Evolutionary conservation across 1,140 invertebrate genomes (phyloP).

Genomic region (Drosophila simulans): DNA sequence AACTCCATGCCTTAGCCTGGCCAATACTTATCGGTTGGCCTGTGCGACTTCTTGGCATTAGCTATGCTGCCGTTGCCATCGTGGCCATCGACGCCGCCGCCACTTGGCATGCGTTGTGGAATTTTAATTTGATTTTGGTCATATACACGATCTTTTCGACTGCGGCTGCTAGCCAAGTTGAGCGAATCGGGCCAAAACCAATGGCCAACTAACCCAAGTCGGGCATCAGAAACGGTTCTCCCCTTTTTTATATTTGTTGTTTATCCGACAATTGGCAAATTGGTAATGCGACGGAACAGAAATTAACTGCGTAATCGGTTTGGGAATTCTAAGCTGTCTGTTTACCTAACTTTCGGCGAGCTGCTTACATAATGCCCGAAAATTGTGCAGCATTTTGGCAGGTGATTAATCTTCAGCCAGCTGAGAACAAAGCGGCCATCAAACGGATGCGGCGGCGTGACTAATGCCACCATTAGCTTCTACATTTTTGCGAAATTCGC

Average conservation of each 20-base stretch:
- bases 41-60: constrained; percentile 77
- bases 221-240: constrained; percentile 42
- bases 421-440: constrained; percentile 27
- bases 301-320: constrained; percentile 19
- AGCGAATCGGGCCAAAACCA: constrained; percentile 56
- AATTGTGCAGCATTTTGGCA: constrained; percentile 54
- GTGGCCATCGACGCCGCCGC: constrained; percentile 19
- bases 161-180: constrained; percentile 45
- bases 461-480: constrained; percentile 74
- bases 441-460: constrained; percentile 55
- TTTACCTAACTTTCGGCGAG: constrained; percentile 15
- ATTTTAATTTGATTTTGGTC: constrained; percentile 82
- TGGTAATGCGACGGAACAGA: constrained; percentile 14
- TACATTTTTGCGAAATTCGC: constrained; percentile 64
- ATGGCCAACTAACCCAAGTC: constrained; percentile 30
- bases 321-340: constrained; percentile 40
- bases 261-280: constrained; percentile 38
- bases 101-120: constrained; percentile 78
- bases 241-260: not conserved
- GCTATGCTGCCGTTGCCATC: constrained; percentile 52
- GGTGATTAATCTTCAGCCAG: constrained; percentile 52
- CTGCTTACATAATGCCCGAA: constrained; percentile 56
- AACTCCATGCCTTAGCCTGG: constrained; percentile 20
- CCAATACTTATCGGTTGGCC: constrained; percentile 47
- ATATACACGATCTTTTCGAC: constrained; percentile 75